Evolutionary conservation across 1,140 invertebrate genomes (phyloP).

Genomic region (Papilio machaon): DNA sequence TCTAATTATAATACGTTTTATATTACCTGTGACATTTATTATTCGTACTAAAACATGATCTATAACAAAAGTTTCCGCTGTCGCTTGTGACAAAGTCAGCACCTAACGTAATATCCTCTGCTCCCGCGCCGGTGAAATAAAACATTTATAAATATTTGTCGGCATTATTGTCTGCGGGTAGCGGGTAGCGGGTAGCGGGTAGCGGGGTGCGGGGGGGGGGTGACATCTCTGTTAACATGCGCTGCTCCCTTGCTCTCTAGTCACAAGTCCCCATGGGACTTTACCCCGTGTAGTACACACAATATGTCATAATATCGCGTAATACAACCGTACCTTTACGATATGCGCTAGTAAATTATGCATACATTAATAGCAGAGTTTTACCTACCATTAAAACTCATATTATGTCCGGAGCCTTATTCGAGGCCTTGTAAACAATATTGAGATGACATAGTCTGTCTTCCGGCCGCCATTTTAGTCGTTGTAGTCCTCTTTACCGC

Average conservation of each 20-base stretch:
- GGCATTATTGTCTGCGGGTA: conserved; percentile 47
- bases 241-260: conserved; percentile 5
- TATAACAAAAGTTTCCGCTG: conserved; percentile 34
- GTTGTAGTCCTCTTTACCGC: too few species aligned
- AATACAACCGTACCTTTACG: neutral
- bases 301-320: conserved; percentile 8
- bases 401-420: too few species aligned
- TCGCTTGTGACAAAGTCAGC: conserved; percentile 39
- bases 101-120: conserved; percentile 43
- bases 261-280: neutral
- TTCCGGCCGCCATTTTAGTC: too few species aligned
- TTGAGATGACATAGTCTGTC: too few species aligned
- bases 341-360: neutral
- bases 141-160: conserved; percentile 80
- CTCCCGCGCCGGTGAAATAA: conserved; percentile 66
- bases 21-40: too few species aligned
- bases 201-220: conserved; percentile 40
- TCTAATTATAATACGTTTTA: too few species aligned
- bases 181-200: too few species aligned
- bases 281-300: neutral
- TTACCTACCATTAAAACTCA: too few species aligned
- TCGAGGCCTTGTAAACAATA: too few species aligned
- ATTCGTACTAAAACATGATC: too few species aligned
- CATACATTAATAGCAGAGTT: too few species aligned
- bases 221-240: conserved; percentile 44